A percentile compares a stretch with the other conserved stretches of the same genome.
phyloP scores from a whole-genome alignment of 2,888 invertebrate genomes.

The Apomyelois bistriatella region DNA sequence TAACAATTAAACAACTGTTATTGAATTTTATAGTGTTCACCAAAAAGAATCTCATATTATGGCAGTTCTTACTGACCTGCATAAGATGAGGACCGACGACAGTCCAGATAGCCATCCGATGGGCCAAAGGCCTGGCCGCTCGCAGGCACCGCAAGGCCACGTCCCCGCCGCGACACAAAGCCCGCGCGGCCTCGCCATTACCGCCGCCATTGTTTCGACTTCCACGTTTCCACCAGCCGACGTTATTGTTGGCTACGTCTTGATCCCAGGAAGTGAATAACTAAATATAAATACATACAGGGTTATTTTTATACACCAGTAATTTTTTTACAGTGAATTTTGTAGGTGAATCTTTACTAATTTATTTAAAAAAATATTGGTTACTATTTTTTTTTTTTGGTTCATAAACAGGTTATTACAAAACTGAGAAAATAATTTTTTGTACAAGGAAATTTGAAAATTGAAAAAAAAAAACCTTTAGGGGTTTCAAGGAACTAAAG shows the following conservation, averaged over 20 bases:
- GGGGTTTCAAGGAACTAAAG: too few species aligned
- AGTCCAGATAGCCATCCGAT: conserved; percentile 96
- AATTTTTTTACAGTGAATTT: too few species aligned
- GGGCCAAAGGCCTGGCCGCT: conserved; percentile 92
- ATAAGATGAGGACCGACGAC: conserved; percentile 95
- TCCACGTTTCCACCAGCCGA: conserved; percentile 44
- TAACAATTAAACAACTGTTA: too few species aligned
- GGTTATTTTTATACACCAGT: too few species aligned
- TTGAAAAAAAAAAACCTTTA: too few species aligned
- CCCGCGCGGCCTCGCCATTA: conserved; percentile 56
- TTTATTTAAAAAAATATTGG: too few species aligned
- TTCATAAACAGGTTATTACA: too few species aligned
- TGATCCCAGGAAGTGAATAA: conserved; percentile 58
- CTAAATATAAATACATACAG: conserved; percentile 26
- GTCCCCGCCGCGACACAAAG: conserved; percentile 92
- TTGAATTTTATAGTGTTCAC: too few species aligned
- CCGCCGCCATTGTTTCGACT: conserved; percentile 30
- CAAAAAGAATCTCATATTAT: neutral
- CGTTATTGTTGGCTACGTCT: conserved; percentile 54
- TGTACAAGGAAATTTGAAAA: too few species aligned
- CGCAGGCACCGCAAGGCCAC: conserved; percentile 92
- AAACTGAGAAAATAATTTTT: too few species aligned
- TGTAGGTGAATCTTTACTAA: too few species aligned
- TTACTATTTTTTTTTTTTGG: too few species aligned
- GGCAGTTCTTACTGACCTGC: conserved; percentile 80